Evolutionary conservation across 2,888 invertebrate genomes (phyloP).

Genomic region (Mylabris sibirica): DNA sequence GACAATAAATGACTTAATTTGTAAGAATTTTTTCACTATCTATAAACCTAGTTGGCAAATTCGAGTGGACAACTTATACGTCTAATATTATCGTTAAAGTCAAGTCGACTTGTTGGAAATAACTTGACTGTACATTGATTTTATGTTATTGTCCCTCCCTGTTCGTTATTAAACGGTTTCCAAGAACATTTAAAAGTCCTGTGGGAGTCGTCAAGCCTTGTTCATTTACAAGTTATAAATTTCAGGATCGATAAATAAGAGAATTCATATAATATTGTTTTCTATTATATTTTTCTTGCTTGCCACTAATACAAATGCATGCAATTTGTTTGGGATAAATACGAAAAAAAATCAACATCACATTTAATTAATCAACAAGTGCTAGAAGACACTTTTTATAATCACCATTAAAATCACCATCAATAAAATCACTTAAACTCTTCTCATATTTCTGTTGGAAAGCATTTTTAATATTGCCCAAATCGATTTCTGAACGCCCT

Average conservation of each 20-base stretch:
- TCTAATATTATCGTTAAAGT: too few species aligned
- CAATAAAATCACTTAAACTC: constrained; percentile 77
- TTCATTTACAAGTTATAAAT: not conserved
- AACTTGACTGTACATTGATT: too few species aligned
- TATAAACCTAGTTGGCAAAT: too few species aligned
- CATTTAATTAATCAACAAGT: constrained; percentile 52
- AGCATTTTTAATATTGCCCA: constrained; percentile 73
- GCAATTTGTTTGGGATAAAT: not conserved
- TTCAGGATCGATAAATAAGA: not conserved
- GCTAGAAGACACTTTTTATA: constrained; percentile 86
- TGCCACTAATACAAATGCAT: constrained; percentile 35
- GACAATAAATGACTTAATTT: too few species aligned
- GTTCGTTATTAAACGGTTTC: not conserved
- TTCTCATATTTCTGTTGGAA: constrained; percentile 76
- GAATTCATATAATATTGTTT: not conserved
- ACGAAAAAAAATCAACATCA: not conserved
- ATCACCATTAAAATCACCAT: constrained; percentile 84
- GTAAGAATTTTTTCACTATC: too few species aligned
- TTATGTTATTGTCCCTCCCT: too few species aligned
- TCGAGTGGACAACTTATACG: too few species aligned
- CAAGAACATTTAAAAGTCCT: not conserved
- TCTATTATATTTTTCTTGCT: not conserved
- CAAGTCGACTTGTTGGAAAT: too few species aligned
- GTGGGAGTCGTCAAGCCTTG: too few species aligned
- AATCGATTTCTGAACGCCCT: constrained; percentile 74